These are phyloP conservation scores for Sanderia malayensis DNA, from an alignment of 30 jellyfish, hydroid and myxozoan species.

Conservation along the genomic window DNA sequence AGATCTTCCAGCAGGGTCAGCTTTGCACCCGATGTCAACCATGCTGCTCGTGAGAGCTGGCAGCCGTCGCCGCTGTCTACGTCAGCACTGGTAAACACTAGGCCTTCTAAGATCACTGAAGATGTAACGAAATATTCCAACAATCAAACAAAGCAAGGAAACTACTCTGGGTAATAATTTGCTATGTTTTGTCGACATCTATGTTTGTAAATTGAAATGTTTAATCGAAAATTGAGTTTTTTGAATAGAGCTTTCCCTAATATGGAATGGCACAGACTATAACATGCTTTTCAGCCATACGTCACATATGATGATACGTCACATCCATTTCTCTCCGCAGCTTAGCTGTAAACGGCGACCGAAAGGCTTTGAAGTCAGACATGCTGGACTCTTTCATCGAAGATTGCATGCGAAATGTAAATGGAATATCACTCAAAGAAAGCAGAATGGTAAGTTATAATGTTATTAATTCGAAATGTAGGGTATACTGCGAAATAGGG, in stretches of 20 bases:
- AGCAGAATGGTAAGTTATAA: not conserved
- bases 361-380: constrained; percentile 34
- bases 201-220: no score
- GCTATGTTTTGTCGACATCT: not conserved
- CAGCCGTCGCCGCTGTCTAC: constrained; percentile 27
- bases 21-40: constrained; percentile 52
- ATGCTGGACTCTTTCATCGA: constrained; percentile 53
- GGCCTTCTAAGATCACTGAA: constrained; percentile 9
- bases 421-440: not conserved
- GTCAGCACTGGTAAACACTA: constrained; percentile 12
- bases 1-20: constrained; percentile 66
- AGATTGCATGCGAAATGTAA: constrained; percentile 43
- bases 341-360: not conserved
- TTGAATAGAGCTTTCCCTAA: no score
- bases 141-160: constrained; percentile 3
- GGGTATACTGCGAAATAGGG: not conserved
- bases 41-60: constrained; percentile 15
- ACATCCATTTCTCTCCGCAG: not conserved
- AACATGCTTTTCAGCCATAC: no score
- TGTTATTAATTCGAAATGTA: no score
- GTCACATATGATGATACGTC: no score
- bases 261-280: no score
- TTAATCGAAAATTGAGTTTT: no score
- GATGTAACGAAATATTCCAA: not conserved
- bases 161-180: not conserved